Base-by-base conservation (phyloP, 2,888 invertebrate species). In the Parasteatoda lunata region DNA sequence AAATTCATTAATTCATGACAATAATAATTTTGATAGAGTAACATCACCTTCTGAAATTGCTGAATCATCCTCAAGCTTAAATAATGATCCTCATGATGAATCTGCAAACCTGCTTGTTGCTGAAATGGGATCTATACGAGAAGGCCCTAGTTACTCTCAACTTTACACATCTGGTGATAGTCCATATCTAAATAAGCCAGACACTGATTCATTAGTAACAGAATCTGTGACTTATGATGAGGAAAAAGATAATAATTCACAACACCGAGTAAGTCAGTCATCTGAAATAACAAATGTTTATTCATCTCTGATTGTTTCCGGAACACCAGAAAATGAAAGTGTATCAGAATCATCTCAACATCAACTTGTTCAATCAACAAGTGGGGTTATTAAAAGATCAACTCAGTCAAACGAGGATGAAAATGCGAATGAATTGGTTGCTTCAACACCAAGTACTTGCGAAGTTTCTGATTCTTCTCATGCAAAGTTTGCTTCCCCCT, bases 281-380 rank as follows among this genome's bases (percentile, higher is more conserved):
- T 84, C 83, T 48, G 83, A 84, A 65, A 72, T 84, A 66, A 54
- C 70, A 45, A 77, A 84, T 47, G 66, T 77, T 48, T 70, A 77
- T 66, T 84, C 83, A 65, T 77, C 77, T 72, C 13, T 72, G n/a
- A 83, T 45, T 64, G 15, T 65, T 47, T n/a, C 51, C 45, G 54
- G 68, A 47, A 13, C 71, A 51, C 15, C 71, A n/a, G 15, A 54
- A 54, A 11, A 52, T 13, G 81, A 81, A 47, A 65, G 13, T 30
- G 54, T 77, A 7, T 51, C 71, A 52, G 77, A 84, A 47, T 77
- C 83, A 15, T 65, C 77, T 52, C 83, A 77, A 72, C 72, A 52
- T 51, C 77, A 84, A 77, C n/a, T 84, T 71, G 83, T 84, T n/a
- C 83, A 84, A 52, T 84, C 83, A 15, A 77, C 83, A n/a, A 77